Evolutionary conservation across 2,113 vertebrate genomes (phyloP).

Genomic region (Brachionichthys hirsutus): DNA sequence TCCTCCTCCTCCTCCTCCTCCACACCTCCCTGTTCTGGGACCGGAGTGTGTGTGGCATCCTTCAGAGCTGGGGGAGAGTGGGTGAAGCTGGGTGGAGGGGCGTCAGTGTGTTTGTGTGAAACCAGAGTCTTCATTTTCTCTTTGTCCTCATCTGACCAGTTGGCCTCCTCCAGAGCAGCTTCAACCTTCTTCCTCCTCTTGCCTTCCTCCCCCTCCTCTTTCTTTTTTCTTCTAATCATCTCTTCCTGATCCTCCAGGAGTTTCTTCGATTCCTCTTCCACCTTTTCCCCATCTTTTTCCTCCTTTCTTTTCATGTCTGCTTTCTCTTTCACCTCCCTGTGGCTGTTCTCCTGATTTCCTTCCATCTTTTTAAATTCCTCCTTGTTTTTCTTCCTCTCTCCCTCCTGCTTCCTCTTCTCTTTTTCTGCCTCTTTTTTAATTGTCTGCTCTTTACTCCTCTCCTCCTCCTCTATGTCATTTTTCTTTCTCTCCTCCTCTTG

Average conservation of each 20-base stretch:
- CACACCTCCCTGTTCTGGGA: neutral
- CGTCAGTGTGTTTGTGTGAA: neutral
- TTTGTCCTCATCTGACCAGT: conserved; percentile 72
- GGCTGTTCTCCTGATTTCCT: neutral
- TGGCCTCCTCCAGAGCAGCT: conserved; percentile 30
- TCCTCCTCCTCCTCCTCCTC: no score
- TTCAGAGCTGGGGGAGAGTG: neutral
- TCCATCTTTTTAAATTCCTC: neutral
- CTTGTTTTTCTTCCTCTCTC: conserved; percentile 8
- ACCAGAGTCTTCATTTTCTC: conserved; percentile 53
- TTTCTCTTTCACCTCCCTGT: conserved; percentile 6
- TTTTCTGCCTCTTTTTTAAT: neutral
- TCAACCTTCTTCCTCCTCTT: conserved; percentile 10
- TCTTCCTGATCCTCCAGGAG: conserved; percentile 1
- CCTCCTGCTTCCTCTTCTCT: neutral
- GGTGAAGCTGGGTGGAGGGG: conserved; percentile 3
- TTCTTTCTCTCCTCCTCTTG: conserved; percentile 3
- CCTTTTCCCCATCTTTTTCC: conserved; percentile 5
- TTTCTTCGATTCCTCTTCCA: conserved; percentile 14
- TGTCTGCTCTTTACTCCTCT: neutral
- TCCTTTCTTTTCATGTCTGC: conserved; percentile 8
- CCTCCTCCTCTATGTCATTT: neutral
- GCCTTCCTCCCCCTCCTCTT: conserved; percentile 10
- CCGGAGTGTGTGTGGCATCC: neutral
- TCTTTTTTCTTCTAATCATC: conserved; percentile 5